Conservation (phyloP, 2,797 vertebrate species). For the Buphagus erythrorhynchus region DNA sequence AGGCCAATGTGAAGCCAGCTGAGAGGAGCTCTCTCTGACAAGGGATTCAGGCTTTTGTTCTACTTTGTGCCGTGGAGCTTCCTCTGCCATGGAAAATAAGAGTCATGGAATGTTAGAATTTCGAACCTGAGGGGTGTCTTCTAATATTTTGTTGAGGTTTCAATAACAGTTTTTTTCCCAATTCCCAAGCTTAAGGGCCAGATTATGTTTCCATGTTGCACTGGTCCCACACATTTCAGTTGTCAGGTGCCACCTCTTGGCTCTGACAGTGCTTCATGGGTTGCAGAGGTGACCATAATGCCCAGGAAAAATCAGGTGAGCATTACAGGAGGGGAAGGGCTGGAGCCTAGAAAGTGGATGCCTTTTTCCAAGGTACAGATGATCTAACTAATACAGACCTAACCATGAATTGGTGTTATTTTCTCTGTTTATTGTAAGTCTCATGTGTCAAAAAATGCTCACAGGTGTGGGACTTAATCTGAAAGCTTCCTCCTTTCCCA, state of each 20-base stretch:
- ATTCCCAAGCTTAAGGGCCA: not conserved
- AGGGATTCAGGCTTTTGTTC: not conserved
- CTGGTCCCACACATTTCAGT: not conserved
- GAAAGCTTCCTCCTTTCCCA: not conserved
- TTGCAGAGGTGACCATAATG: accelerated
- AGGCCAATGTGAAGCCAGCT: not conserved
- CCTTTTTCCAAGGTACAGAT: not conserved
- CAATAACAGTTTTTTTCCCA: not conserved
- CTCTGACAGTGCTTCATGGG: not conserved
- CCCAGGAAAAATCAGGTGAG: not conserved
- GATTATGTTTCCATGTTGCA: not conserved
- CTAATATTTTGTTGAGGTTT: not conserved
- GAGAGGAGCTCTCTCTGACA: not conserved
- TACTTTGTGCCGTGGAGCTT: not conserved
- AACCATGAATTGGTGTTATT: not conserved
- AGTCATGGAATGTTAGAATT: not conserved
- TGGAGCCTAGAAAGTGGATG: not conserved
- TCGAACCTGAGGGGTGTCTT: not conserved
- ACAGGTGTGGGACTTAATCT: not conserved
- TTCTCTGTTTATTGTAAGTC: not conserved
- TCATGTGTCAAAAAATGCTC: not conserved
- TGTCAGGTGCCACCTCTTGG: slow-evolving; percentile 7
- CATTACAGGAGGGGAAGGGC: not conserved
- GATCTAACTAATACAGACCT: not conserved
- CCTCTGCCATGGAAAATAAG: not conserved